Conservation (phyloP, 1,140 invertebrate genomes). For the Chironomus striatipennis region DNA sequence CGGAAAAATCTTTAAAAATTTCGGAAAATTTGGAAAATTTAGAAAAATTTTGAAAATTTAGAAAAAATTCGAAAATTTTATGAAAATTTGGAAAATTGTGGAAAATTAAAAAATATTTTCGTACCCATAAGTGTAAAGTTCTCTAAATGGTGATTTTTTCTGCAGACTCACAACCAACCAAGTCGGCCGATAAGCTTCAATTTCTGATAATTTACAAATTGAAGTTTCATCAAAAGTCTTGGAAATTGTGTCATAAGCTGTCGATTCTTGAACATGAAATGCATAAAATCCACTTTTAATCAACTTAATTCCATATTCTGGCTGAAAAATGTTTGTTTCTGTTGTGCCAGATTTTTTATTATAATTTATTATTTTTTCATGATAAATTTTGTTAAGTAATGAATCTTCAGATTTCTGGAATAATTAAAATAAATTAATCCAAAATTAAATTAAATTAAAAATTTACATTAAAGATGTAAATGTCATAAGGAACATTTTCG, state of each 20-base stretch:
- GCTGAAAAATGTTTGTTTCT: constrained; percentile 28
- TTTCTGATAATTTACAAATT: constrained; percentile 52
- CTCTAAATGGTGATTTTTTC: constrained; percentile 51
- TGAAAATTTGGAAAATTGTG: too few relatives aligned
- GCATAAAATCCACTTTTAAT: constrained; percentile 47
- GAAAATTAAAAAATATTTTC: too few relatives aligned
- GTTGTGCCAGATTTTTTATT: not conserved
- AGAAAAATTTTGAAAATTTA: too few relatives aligned
- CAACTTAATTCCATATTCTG: constrained; percentile 39
- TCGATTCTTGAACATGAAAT: constrained; percentile 51
- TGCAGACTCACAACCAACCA: constrained; percentile 45
- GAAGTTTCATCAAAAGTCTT: constrained; percentile 49
- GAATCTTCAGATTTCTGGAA: too few relatives aligned
- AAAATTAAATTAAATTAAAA: too few relatives aligned
- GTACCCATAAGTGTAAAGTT: constrained; percentile 52
- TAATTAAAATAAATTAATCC: too few relatives aligned
- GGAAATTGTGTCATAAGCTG: constrained; percentile 51
- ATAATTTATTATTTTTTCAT: constrained; percentile 40
- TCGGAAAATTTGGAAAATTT: too few relatives aligned
- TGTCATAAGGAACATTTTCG: constrained; percentile 52
- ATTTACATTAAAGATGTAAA: constrained; percentile 51
- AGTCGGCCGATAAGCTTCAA: constrained; percentile 47
- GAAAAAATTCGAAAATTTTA: too few relatives aligned
- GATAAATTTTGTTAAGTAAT: constrained; percentile 39
- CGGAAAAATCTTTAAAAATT: too few relatives aligned